A percentile compares a stretch with the other conserved stretches of the same genome.
Conservation (phyloP, 2,888 invertebrate genomes). For the Drosophila testacea region DNA sequence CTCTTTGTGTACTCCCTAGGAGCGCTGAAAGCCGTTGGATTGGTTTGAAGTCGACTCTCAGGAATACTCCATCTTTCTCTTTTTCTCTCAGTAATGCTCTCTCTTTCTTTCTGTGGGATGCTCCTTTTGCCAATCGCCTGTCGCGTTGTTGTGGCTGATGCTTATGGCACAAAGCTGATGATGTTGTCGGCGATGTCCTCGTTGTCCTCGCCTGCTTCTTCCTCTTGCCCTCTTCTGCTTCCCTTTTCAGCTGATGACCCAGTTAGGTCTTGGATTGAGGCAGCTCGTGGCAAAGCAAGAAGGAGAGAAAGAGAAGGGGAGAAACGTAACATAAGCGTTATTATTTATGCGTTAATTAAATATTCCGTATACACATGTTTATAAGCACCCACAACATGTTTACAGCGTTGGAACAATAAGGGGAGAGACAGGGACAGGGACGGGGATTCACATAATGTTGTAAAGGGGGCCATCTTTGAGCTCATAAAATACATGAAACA, state of each 20-base stretch:
- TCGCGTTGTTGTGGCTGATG: slow-evolving; percentile 43
- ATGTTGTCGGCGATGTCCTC: slow-evolving; percentile 36
- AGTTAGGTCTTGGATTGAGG: slow-evolving; percentile 42
- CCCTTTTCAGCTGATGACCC: slow-evolving; percentile 55
- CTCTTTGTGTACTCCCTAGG: neutral
- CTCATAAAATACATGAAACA: slow-evolving; percentile 40
- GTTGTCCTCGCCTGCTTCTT: slow-evolving; percentile 7
- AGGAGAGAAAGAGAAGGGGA: neutral
- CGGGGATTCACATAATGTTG: slow-evolving; percentile 34
- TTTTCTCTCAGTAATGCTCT: neutral
- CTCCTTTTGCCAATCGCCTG: slow-evolving; percentile 47
- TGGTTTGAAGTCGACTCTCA: slow-evolving; percentile 18
- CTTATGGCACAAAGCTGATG: slow-evolving; percentile 53
- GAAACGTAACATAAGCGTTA: slow-evolving; percentile 46
- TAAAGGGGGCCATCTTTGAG: slow-evolving; percentile 19
- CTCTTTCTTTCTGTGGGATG: slow-evolving; percentile 7
- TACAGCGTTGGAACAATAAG: neutral
- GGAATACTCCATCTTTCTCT: neutral
- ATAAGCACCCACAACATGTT: slow-evolving; percentile 53
- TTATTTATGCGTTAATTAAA: slow-evolving; percentile 72
- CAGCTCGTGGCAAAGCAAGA: slow-evolving; percentile 7
- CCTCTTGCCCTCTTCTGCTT: no score
- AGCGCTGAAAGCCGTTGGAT: slow-evolving; percentile 18
- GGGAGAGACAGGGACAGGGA: neutral
- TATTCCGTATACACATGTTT: slow-evolving; percentile 65